A percentile compares a stretch with the other conserved stretches of the same genome.
Evolutionary conservation across 2,113 vertebrate genomes (phyloP).

Genomic region (Hippopotamus amphibius): DNA sequence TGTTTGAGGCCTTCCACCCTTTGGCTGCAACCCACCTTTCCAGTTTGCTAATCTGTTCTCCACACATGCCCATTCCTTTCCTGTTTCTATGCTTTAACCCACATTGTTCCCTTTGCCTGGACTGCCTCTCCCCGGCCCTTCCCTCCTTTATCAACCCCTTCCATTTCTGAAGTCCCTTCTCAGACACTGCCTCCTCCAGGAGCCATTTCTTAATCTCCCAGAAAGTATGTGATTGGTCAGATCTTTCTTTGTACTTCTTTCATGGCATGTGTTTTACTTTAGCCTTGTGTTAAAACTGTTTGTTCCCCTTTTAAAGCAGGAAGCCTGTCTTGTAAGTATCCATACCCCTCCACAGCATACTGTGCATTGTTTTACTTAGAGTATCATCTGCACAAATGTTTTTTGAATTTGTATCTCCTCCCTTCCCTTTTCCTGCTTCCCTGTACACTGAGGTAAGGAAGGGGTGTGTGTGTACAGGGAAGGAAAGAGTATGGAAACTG

Average conservation of each 20-base stretch:
- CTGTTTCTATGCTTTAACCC: neutral
- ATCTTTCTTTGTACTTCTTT: slow-evolving; percentile 10
- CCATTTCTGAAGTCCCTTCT: neutral
- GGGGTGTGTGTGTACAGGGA: neutral
- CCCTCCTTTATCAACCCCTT: neutral
- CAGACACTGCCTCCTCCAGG: neutral
- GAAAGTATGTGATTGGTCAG: neutral
- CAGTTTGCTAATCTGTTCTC: slow-evolving; percentile 37
- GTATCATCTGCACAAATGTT: neutral
- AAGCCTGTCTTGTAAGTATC: neutral
- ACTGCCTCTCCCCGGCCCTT: neutral
- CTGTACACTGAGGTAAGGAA: neutral
- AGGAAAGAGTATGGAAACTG: neutral
- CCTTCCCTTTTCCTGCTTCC: neutral
- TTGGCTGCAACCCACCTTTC: neutral
- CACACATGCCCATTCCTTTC: neutral
- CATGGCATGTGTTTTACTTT: neutral
- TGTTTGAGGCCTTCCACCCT: neutral
- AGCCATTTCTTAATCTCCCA: neutral
- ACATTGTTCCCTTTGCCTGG: slow-evolving; percentile 43
- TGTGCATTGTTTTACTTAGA: neutral
- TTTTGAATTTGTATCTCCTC: neutral
- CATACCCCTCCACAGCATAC: neutral
- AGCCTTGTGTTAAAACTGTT: slow-evolving; percentile 10
- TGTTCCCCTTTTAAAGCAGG: neutral